Evolutionary conservation across 2,113 vertebrate genomes (phyloP).

Genomic region (Dipodomys spectabilis): DNA sequence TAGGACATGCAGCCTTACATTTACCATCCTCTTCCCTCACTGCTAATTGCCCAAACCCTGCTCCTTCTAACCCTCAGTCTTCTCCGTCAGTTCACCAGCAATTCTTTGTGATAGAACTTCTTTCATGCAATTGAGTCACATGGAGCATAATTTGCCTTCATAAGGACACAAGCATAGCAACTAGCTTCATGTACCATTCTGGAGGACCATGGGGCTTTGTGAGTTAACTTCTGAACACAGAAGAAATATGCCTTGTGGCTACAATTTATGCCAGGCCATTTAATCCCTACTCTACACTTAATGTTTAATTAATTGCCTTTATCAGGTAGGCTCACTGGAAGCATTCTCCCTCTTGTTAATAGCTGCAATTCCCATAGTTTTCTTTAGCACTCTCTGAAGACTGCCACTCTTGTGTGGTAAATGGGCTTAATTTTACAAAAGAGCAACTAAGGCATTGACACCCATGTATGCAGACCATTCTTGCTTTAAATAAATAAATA

Average conservation of each 20-base stretch:
- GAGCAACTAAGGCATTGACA: conserved; percentile 39
- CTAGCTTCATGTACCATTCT: neutral
- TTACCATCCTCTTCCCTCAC: conserved; percentile 22
- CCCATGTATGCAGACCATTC: neutral
- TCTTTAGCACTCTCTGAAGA: conserved; percentile 59
- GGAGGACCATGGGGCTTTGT: neutral
- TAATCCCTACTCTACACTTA: neutral
- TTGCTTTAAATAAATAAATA: neutral
- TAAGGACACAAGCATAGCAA: neutral
- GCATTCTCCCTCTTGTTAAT: conserved; percentile 40
- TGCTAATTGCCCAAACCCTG: conserved; percentile 8
- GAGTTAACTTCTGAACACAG: conserved; percentile 7
- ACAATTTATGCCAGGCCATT: neutral
- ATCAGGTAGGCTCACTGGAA: conserved; percentile 32
- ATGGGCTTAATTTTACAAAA: conserved; percentile 35
- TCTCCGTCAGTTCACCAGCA: neutral
- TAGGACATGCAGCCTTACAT: conserved; percentile 24
- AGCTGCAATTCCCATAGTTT: conserved; percentile 10
- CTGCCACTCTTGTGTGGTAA: conserved; percentile 9
- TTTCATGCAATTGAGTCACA: neutral
- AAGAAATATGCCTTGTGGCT: neutral
- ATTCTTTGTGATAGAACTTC: neutral
- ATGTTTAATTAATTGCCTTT: conserved; percentile 58
- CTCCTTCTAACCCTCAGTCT: neutral
- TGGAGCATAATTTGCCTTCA: conserved; percentile 6